Evolutionary conservation across 2,113 vertebrate genomes (phyloP).

Genomic region (Anas platyrhynchos): DNA sequence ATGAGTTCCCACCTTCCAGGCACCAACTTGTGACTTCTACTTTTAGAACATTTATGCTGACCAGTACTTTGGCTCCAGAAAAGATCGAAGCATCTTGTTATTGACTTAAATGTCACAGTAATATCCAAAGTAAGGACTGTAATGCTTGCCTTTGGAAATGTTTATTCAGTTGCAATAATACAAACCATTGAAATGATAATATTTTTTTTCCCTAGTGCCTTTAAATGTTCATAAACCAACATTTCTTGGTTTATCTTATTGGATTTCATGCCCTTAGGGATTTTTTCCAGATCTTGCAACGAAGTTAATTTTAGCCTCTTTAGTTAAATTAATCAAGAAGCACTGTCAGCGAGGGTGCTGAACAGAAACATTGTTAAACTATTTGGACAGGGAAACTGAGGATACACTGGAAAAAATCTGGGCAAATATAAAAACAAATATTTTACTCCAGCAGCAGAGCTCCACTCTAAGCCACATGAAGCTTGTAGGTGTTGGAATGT

Average conservation of each 20-base stretch:
- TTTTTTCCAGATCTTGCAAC: slow-evolving; percentile 58
- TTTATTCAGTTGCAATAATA: slow-evolving; percentile 68
- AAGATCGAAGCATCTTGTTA: slow-evolving; percentile 38
- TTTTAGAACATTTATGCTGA: slow-evolving; percentile 16
- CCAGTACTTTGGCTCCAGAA: background rate
- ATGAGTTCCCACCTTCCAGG: background rate
- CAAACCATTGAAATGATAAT: slow-evolving; percentile 43
- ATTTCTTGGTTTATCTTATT: slow-evolving; percentile 62
- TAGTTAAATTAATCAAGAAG: slow-evolving; percentile 46
- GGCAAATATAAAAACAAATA: slow-evolving; percentile 4
- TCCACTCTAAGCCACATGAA: background rate
- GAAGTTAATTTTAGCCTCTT: slow-evolving; percentile 59
- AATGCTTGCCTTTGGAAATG: slow-evolving; percentile 51
- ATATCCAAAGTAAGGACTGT: slow-evolving; percentile 32
- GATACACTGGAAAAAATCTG: slow-evolving; percentile 35
- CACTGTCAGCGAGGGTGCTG: background rate
- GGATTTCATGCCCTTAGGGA: slow-evolving; percentile 48
- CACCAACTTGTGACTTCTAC: background rate
- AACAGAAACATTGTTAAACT: slow-evolving; percentile 28
- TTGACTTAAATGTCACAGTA: slow-evolving; percentile 50
- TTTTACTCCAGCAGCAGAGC: background rate
- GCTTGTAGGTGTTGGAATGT: background rate
- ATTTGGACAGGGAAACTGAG: slow-evolving; percentile 39
- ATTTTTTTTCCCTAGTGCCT: slow-evolving; percentile 17
- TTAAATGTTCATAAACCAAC: slow-evolving; percentile 54